phyloP scores from a whole-genome alignment of 2,888 invertebrate species.

The Mesorhabditis belari region DNA sequence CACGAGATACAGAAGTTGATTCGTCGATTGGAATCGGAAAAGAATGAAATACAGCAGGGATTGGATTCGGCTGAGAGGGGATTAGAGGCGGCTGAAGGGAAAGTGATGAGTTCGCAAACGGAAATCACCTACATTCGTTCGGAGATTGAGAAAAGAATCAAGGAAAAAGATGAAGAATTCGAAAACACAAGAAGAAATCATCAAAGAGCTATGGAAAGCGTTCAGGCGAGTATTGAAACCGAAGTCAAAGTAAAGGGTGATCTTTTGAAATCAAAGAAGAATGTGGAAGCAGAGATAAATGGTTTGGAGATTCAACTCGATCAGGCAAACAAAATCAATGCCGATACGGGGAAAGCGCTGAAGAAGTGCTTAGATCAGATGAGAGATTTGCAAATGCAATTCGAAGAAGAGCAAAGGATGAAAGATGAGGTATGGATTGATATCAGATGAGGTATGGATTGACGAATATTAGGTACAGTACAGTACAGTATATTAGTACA shows the following conservation, averaged over 20 bases:
- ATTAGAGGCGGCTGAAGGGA: background rate
- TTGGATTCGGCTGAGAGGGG: background rate
- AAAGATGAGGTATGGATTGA: slow-evolving; percentile 91
- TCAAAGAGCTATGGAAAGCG: background rate
- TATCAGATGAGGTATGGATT: slow-evolving; percentile 97
- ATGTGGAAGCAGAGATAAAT: slow-evolving; percentile 98
- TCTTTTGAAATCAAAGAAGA: slow-evolving; percentile 72
- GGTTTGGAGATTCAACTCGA: slow-evolving; percentile 97
- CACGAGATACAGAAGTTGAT: background rate
- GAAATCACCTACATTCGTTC: background rate
- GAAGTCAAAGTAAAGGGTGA: slow-evolving; percentile 59
- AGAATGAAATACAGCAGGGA: background rate
- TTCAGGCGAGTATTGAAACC: slow-evolving; percentile 89
- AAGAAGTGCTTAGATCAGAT: slow-evolving; percentile 81
- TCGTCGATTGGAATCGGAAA: background rate
- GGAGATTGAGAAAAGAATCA: background rate
- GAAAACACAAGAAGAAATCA: background rate
- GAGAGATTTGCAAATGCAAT: slow-evolving; percentile 60
- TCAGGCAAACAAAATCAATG: slow-evolving; percentile 82
- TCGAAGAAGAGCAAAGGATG: slow-evolving; percentile 98
- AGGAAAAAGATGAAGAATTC: background rate
- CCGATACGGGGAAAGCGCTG: slow-evolving; percentile 59
- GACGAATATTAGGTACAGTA: too few relatives aligned
- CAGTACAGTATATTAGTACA: too few relatives aligned
- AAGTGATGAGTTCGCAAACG: background rate